Conservation (phyloP, 2,888 invertebrate species). For the Andrena praecox region DNA sequence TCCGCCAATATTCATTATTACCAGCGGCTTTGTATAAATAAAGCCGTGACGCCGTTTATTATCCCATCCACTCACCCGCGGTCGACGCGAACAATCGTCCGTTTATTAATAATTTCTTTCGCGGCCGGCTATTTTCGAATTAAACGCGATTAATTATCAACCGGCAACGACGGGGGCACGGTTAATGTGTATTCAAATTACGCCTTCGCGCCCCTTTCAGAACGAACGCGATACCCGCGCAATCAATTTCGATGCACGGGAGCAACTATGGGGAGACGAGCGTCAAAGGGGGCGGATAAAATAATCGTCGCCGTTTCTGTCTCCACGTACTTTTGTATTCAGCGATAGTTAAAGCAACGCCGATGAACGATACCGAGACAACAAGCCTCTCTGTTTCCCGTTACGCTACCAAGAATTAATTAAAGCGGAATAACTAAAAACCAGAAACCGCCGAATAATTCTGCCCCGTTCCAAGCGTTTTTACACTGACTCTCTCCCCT, state of each 20-base stretch:
- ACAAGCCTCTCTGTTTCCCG: background rate
- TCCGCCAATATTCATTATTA: conserved; percentile 6
- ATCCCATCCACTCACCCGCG: background rate
- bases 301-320: conserved; percentile 10
- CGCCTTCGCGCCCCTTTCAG: no score
- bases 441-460: conserved; percentile 47
- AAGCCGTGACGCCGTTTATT: background rate
- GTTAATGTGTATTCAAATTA: no score
- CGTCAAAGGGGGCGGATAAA: background rate
- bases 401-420: conserved; percentile 55
- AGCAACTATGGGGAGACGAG: background rate
- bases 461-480: conserved; percentile 10
- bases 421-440: conserved; percentile 58
- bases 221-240: no score
- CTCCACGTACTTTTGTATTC: background rate
- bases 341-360: conserved; percentile 10
- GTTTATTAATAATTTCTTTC: conserved; percentile 8
- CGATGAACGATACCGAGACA: conserved; percentile 14
- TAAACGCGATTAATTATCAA: background rate
- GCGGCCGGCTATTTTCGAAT: background rate
- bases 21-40: conserved; percentile 7
- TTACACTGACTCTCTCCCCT: background rate
- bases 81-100: background rate
- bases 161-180: no score
- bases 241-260: background rate